phyloP scores from a whole-genome alignment of 2,113 vertebrate species.

The Helogale parvula region DNA sequence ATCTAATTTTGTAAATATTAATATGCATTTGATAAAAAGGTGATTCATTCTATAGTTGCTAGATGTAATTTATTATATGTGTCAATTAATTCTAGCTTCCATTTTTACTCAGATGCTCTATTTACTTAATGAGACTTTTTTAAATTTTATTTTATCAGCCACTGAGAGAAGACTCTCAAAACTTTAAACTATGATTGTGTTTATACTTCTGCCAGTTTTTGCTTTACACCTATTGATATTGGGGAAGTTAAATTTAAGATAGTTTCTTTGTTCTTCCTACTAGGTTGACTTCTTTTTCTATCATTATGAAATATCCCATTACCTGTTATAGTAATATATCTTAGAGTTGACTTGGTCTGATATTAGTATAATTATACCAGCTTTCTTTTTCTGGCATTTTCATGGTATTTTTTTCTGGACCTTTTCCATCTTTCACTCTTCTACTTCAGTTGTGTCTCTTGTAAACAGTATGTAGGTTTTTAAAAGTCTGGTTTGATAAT shows the following conservation, averaged over 20 bases:
- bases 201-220: not conserved
- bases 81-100: not conserved
- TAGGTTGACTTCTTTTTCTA: not conserved
- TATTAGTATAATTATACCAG: not conserved
- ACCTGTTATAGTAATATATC: not conserved
- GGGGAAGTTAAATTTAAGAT: not conserved
- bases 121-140: not conserved
- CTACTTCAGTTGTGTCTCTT: not conserved
- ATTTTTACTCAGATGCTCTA: not conserved
- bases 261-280: not conserved
- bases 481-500: not conserved
- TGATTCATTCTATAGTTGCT: not conserved
- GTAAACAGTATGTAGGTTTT: not conserved
- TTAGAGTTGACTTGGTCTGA: not conserved
- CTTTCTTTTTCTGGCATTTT: not conserved
- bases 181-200: not conserved
- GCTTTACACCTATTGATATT: not conserved
- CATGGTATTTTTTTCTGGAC: not conserved
- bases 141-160: not conserved
- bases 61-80: not conserved
- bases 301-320: not conserved
- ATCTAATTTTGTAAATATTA: not conserved
- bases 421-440: not conserved
- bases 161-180: not conserved
- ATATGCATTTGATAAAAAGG: not conserved